Evolutionary conservation across 2,888 invertebrate species (phyloP).

Genomic region (Eupithecia abbreviata): DNA sequence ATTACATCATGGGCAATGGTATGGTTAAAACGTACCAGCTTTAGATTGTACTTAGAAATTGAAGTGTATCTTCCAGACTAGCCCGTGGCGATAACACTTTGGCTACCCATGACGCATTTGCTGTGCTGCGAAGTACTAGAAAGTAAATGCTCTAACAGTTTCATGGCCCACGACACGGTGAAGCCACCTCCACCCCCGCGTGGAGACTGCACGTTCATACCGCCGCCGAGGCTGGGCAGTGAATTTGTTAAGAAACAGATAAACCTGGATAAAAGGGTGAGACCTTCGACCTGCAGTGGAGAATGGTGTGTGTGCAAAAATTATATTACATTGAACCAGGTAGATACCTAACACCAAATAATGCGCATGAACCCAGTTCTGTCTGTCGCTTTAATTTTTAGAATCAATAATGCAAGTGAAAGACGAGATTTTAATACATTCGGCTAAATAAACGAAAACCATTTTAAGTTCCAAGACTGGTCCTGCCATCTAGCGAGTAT

Average conservation of each 20-base stretch:
- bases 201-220: no score
- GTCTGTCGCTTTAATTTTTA: background rate
- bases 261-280: no score
- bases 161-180: no score
- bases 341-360: background rate
- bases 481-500: slow-evolving; percentile 35
- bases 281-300: no score
- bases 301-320: background rate
- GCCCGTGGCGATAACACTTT: no score
- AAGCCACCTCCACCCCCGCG: no score
- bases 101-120: no score
- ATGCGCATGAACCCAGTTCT: no score
- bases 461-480: slow-evolving; percentile 8
- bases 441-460: background rate
- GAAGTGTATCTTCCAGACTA: background rate
- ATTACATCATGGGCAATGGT: background rate
- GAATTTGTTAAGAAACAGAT: no score
- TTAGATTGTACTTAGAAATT: background rate
- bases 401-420: background rate
- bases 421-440: background rate
- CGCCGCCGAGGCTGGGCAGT: no score
- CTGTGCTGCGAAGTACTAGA: no score
- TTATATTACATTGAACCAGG: background rate
- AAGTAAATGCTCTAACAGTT: no score
- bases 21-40: background rate